Base-by-base conservation (phyloP, 2,888 invertebrate species). In the Cataglyphis livida region DNA sequence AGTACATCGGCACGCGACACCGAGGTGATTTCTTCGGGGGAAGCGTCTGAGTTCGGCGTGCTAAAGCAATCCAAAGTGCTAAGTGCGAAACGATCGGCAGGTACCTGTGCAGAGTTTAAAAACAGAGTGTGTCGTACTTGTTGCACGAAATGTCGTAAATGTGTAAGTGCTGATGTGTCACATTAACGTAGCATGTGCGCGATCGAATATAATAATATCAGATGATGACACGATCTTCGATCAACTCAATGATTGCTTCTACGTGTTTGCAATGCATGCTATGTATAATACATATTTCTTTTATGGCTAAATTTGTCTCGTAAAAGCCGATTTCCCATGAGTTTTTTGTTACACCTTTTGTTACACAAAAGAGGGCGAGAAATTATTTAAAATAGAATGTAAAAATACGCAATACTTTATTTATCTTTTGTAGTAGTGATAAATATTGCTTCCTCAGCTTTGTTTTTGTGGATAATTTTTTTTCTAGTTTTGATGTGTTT, bases 101-200 rank as follows among this genome's bases (percentile, higher is more conserved):
- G 91, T 91, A 92, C 87, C 87, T 90, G 90, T 91, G 87, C 71
- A 88, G 84, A 91, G 83, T 82, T 71, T 62, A 88, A 83, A 82
- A 71, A 89, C 57, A 84, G 85, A 87, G 85, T 87, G 85, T 91
- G 85, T 90, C 91, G 78, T 91, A 90, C 89, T 90, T 91, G 91
- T 92, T 92, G 92, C 93, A 92, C 92, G 92, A 88, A 89, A 89
- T 91, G 90, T 91, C 88, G 88, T 92, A 82, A 92, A 85, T 92
- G 87, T 92, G 92, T 92, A 91, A 91, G 91, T 92, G 68, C 32
- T 87, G 87, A 74, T 90, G 89, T 89, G 73, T 75, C 38, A 87
- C 41, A 81, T 88, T 44, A 59, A 71, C 25, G 51, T 68, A 48
- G 83, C 71, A 84, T 81, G 32, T 32, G 32, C 0, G 85, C 65